Evolutionary conservation across 2,888 invertebrate species (phyloP), one percentile per base, ranked within the genome.

Genomic region (Encarsia formosa): DNA sequence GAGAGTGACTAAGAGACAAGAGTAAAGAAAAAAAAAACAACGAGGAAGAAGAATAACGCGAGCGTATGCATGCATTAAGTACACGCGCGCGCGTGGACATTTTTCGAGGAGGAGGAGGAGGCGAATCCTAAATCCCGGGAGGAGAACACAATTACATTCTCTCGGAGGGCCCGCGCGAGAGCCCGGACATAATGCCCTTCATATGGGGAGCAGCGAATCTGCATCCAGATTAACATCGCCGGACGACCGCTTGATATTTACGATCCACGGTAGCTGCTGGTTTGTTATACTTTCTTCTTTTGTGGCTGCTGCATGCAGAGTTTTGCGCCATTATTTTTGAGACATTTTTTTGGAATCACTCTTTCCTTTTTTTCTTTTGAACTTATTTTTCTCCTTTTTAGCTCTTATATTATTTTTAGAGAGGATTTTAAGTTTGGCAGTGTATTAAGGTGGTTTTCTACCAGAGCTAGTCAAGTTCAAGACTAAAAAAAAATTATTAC

Each of bases 151-250:
- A 62, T 61, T 62, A 61, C 62, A 61, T 62, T 61, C 60, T 52
- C 56, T 41, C 48, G 44, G n/a, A n/a, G n/a, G n/a, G n/a, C n/a
- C n/a, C n/a, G n/a, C n/a, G n/a, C n/a, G n/a, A n/a, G n/a, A n/a
- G n/a, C n/a, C n/a, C n/a, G 52, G 59, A 60, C 60, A 51, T 63
- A 62, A 64, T 64, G 62, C 62, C 61, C 59, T 61, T 63, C 62
- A 59, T 63, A 65, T 61, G 62, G 62, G 65, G 61, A 59, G 63
- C 47, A 57, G 63, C 65, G 63, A 65, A 66, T 67, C 67, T 66
- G 65, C 67, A 65, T 66, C 64, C 61, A 64, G 69, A 69, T 69
- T 68, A 68, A 65, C 64, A 68, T 69, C 68, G 65, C 62, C 59
- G 60, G 59, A 58, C n/a, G 9, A 11, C 56, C 49, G 57, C 59